A percentile compares a stretch with the other conserved stretches of the same genome.
Evolutionary conservation across 2,888 invertebrate genomes (phyloP).

Genomic region (Conchocele bisecta): DNA sequence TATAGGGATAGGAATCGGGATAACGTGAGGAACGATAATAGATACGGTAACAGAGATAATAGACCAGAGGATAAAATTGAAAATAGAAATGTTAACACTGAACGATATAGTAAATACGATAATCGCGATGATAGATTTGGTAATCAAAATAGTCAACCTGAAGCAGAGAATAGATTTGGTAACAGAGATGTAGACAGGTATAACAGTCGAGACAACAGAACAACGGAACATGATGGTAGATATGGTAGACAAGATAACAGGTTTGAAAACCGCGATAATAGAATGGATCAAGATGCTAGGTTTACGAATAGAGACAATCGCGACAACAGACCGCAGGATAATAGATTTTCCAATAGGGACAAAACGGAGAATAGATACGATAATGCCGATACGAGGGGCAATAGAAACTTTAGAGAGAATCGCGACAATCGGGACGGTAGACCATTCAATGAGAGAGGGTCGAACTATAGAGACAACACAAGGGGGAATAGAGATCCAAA

Average conservation of each 20-base stretch:
- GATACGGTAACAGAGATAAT: background rate
- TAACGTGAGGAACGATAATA: slow-evolving; percentile 3
- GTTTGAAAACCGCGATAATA: too few relatives aligned
- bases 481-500: slow-evolving; percentile 13
- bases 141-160: too few relatives aligned
- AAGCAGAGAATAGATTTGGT: too few relatives aligned
- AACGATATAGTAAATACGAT: too few relatives aligned
- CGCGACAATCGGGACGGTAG: background rate
- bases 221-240: slow-evolving; percentile 4
- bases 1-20: background rate
- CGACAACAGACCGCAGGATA: slow-evolving; percentile 5
- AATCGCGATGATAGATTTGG: too few relatives aligned
- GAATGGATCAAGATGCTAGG: slow-evolving; percentile 17
- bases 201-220: background rate
- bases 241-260: slow-evolving; percentile 24
- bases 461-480: too few relatives aligned
- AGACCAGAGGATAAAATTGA: too few relatives aligned
- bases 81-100: too few relatives aligned
- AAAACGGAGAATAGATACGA: slow-evolving; percentile 1
- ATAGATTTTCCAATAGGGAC: slow-evolving; percentile 5
- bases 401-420: background rate
- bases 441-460: background rate
- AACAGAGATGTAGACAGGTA: slow-evolving; percentile 3
- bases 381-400: background rate
- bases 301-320: slow-evolving; percentile 25